Evolutionary conservation across 2,888 invertebrate genomes (phyloP).

Genomic region (Sinhomidia bicolor): DNA sequence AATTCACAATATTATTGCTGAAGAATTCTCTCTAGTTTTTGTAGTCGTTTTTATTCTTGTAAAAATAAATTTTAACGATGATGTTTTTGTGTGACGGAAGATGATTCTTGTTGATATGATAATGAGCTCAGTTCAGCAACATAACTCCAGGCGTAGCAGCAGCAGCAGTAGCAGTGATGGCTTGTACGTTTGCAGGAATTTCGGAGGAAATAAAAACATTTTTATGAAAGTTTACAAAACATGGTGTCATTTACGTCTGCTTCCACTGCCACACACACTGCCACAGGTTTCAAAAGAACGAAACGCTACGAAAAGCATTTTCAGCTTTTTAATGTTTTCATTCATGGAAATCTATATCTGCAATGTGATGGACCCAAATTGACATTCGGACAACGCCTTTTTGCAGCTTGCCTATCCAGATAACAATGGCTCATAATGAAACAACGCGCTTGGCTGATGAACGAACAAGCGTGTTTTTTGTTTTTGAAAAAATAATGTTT

Average conservation of each 20-base stretch:
- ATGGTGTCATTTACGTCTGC: neutral
- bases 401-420: neutral
- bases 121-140: slow-evolving; percentile 45
- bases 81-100: slow-evolving; percentile 19
- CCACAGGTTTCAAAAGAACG: neutral
- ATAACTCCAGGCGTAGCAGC: neutral
- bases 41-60: slow-evolving; percentile 11
- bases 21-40: neutral
- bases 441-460: neutral
- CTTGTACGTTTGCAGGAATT: neutral
- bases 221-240: slow-evolving; percentile 25
- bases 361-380: neutral
- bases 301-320: neutral
- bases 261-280: neutral
- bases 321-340: neutral
- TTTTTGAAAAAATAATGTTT: slow-evolving; percentile 10
- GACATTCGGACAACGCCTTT: neutral
- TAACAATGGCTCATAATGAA: neutral
- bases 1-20: neutral
- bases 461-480: slow-evolving; percentile 17
- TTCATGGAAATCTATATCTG: slow-evolving; percentile 19
- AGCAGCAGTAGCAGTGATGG: neutral
- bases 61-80: slow-evolving; percentile 28
- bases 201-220: neutral
- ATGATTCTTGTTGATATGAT: slow-evolving; percentile 59